Evolutionary conservation across 2,113 vertebrate genomes (phyloP).

Genomic region (Galemys pyrenaicus): DNA sequence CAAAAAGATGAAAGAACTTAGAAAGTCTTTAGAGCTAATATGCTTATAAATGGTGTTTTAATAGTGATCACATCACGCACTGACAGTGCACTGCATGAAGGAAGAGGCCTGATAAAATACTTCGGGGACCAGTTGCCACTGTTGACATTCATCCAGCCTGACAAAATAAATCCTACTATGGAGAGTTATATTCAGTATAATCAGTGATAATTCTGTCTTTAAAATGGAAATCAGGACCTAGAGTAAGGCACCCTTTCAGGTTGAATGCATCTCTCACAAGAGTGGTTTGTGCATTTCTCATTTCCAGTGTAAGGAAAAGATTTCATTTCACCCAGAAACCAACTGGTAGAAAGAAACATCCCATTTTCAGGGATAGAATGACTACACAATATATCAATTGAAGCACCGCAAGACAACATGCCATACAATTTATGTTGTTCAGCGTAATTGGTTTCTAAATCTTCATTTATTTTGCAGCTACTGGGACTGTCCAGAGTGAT

Average conservation of each 20-base stretch:
- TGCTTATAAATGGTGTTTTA: constrained; percentile 2
- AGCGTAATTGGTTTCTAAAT: constrained; percentile 73
- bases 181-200: constrained; percentile 42
- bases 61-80: neutral
- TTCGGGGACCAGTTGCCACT: constrained; percentile 39
- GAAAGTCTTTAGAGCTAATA: neutral
- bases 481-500: constrained; percentile 55
- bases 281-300: constrained; percentile 27
- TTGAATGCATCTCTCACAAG: constrained; percentile 42
- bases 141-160: constrained; percentile 42
- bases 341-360: constrained; percentile 48
- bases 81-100: constrained; percentile 13
- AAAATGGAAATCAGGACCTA: constrained; percentile 61
- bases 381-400: neutral
- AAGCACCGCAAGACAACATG: constrained; percentile 15
- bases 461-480: constrained; percentile 62
- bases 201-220: constrained; percentile 44
- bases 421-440: neutral
- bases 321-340: constrained; percentile 46
- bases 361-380: constrained; percentile 41
- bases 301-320: constrained; percentile 56
- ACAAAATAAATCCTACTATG: constrained; percentile 61
- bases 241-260: neutral
- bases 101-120: neutral
- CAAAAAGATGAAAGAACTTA: neutral